These are phyloP conservation scores for Aptenodytes patagonicus DNA, from an alignment of 2,113 vertebrate species.

Conservation along the genomic window DNA sequence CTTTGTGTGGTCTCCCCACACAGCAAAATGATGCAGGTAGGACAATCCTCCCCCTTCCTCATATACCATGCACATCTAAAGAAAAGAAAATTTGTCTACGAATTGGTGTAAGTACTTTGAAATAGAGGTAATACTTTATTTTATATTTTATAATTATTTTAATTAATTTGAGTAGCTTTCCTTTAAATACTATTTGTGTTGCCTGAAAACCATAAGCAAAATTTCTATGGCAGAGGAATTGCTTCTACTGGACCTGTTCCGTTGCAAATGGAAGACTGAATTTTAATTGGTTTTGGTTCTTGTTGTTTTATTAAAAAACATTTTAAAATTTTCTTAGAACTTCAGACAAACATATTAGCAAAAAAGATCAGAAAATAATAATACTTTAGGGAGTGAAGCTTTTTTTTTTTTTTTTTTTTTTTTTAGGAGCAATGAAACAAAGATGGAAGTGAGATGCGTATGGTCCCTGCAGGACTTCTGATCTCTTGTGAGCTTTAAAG, in stretches of 20 bases:
- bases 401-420: not conserved
- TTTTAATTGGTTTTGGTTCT: not conserved
- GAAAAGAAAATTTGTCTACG: not conserved
- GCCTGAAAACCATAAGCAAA: not conserved
- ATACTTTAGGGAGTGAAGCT: not conserved
- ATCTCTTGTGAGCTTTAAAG: not conserved
- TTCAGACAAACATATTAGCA: not conserved
- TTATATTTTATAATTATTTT: not conserved
- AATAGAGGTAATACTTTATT: not conserved
- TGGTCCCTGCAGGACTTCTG: not conserved
- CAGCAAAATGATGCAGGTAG: not conserved
- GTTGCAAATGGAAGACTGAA: not conserved
- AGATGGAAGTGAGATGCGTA: not conserved
- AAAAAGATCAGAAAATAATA: not conserved
- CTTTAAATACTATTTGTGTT: not conserved
- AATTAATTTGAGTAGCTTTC: not conserved
- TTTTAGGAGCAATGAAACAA: not conserved
- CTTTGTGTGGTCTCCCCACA: not conserved
- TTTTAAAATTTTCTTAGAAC: not conserved
- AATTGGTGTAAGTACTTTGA: not conserved
- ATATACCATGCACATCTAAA: not conserved
- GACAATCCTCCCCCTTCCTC: not conserved
- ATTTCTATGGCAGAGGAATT: not conserved
- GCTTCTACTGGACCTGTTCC: not conserved
- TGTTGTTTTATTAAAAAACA: not conserved